Percentiles rank a stretch among this genome's conserved stretches.
These are phyloP conservation scores for Phaonia tiefii DNA, from an alignment of 2,888 invertebrate species.

Conservation along the genomic window DNA sequence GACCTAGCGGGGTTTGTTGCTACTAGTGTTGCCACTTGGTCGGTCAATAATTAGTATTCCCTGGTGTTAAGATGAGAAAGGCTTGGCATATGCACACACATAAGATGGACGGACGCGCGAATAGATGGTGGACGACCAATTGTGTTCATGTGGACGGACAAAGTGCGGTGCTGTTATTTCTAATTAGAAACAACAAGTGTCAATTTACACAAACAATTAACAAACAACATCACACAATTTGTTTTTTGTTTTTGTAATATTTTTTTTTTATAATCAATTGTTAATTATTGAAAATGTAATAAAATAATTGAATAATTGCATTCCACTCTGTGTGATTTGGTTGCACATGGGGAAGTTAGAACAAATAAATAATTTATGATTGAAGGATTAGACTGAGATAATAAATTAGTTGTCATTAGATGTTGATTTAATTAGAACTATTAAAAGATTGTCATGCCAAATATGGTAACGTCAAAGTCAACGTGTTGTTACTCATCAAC, in stretches of 20 bases:
- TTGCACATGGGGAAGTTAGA: conserved; percentile 40
- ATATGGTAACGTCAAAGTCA: neutral
- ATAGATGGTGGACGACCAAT: neutral
- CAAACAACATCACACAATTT: conserved; percentile 48
- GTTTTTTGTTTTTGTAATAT: neutral
- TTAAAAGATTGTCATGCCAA: neutral
- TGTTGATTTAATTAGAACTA: conserved; percentile 56
- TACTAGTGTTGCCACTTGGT: neutral
- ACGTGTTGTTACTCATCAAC: too few relatives aligned
- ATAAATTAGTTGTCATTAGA: conserved; percentile 35
- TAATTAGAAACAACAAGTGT: conserved; percentile 37
- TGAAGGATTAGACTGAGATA: conserved; percentile 33
- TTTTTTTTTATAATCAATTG: conserved; percentile 45
- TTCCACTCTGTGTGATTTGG: conserved; percentile 22
- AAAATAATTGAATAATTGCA: conserved; percentile 54
- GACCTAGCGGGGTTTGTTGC: conserved; percentile 6
- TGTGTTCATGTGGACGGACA: neutral
- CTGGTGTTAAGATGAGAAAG: conserved; percentile 53
- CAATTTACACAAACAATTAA: conserved; percentile 52
- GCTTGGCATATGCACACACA: conserved; percentile 54
- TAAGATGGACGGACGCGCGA: neutral
- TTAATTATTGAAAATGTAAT: conserved; percentile 59
- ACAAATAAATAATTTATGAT: conserved; percentile 55
- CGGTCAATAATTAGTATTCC: conserved; percentile 57
- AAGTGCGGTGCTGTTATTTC: conserved; percentile 27